Evolutionary conservation across 2,797 vertebrate species (phyloP).

Genomic region (Sebastes flavidus): DNA sequence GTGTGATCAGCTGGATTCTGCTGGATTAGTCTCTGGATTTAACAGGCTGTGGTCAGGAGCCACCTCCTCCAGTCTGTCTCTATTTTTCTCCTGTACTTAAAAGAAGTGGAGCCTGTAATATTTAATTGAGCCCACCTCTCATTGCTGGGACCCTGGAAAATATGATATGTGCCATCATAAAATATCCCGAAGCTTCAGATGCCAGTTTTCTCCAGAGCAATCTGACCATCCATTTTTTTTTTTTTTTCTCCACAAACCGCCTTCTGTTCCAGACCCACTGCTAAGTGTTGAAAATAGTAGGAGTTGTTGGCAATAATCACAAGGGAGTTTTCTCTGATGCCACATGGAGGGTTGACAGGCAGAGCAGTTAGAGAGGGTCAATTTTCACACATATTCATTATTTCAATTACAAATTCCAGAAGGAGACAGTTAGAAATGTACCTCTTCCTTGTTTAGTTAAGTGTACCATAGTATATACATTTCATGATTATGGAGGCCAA

Average conservation of each 20-base stretch:
- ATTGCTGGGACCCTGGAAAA: neutral
- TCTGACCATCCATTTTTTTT: neutral
- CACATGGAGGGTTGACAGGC: neutral
- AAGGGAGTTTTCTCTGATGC: neutral
- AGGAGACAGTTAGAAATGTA: neutral
- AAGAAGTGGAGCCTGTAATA: neutral
- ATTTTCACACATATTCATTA: neutral
- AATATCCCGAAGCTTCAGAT: slow-evolving; percentile 9
- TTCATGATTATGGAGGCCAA: too few relatives aligned
- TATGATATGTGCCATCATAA: neutral
- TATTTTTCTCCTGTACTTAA: neutral
- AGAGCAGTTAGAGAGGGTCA: neutral
- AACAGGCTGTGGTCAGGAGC: neutral
- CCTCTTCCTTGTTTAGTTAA: neutral
- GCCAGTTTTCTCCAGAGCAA: neutral
- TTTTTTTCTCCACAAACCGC: neutral
- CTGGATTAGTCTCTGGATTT: neutral
- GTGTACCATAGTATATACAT: neutral
- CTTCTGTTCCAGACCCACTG: neutral
- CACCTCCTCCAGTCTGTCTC: neutral
- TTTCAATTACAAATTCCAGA: neutral
- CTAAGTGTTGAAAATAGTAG: neutral
- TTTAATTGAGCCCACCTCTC: neutral
- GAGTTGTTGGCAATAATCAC: neutral
- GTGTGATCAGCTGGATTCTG: neutral